Evolutionary conservation across 2,888 invertebrate species (phyloP).

Genomic region (Ormyrus nitidulus): DNA sequence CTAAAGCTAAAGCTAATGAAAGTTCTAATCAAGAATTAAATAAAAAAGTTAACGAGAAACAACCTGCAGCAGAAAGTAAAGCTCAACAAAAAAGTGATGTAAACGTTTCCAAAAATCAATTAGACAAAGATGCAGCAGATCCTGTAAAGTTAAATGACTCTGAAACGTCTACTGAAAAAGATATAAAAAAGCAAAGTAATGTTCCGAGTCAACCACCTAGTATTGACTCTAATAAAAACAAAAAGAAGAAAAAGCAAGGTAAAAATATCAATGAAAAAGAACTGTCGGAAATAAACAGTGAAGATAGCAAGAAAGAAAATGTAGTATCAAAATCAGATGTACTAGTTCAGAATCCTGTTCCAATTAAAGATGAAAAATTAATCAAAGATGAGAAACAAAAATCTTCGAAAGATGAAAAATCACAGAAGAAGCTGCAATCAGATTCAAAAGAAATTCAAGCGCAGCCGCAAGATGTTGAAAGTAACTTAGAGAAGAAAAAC

Average conservation of each 20-base stretch:
- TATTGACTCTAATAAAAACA: neutral
- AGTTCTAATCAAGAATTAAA: conserved; percentile 10
- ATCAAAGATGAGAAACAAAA: conserved; percentile 48
- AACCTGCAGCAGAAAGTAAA: too few species aligned
- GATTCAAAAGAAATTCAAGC: neutral
- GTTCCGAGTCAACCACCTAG: neutral
- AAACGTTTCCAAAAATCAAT: too few species aligned
- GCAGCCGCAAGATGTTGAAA: neutral
- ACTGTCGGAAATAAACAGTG: conserved; percentile 24
- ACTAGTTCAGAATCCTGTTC: conserved; percentile 2
- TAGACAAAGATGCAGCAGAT: neutral
- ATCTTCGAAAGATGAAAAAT: conserved; percentile 26
- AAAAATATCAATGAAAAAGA: neutral
- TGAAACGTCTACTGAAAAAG: neutral
- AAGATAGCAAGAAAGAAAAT: conserved; percentile 26
- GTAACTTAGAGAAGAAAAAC: too few species aligned
- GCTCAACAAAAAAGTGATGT: too few species aligned
- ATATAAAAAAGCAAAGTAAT: neutral
- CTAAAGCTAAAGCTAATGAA: neutral
- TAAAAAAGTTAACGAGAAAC: conserved; percentile 10
- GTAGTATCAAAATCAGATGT: conserved; percentile 40
- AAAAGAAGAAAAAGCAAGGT: conserved; percentile 12
- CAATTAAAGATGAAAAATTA: conserved; percentile 16
- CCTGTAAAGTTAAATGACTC: neutral
- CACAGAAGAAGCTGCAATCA: conserved; percentile 47